Percentiles rank a stretch among this genome's conserved stretches.
phyloP scores from a whole-genome alignment of 2,888 invertebrate genomes.

The Tenthredo mesomela region DNA sequence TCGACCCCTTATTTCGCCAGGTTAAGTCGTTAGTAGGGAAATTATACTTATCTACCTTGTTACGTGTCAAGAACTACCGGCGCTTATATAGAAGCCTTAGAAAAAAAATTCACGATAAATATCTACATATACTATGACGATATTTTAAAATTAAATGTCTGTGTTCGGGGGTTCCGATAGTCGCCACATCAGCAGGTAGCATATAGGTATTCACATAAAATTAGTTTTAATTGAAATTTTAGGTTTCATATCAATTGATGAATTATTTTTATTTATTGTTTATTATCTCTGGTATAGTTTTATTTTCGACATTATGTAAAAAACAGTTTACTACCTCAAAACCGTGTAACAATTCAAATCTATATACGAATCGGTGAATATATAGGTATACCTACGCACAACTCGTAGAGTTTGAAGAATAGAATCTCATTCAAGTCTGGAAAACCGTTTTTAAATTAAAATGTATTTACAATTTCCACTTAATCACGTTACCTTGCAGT shows the following conservation, averaged over 20 bases:
- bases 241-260: no score
- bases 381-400: neutral
- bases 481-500: neutral
- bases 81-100: conserved; percentile 11
- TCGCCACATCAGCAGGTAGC: neutral
- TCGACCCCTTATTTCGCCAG: conserved; percentile 64
- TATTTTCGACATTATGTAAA: neutral
- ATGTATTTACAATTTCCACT: neutral
- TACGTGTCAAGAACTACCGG: conserved; percentile 19
- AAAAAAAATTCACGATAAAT: conserved; percentile 15
- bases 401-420: neutral
- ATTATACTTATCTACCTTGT: conserved; percentile 44
- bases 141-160: neutral
- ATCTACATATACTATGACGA: conserved; percentile 4
- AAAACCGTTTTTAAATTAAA: conserved; percentile 21
- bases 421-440: neutral
- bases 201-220: no score
- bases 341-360: conserved; percentile 1
- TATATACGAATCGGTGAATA: neutral
- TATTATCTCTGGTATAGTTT: neutral
- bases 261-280: neutral
- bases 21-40: conserved; percentile 43
- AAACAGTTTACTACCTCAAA: neutral
- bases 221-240: no score
- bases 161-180: neutral